Evolutionary conservation across 1,140 invertebrate species (phyloP).

Genomic region (Stegodyphus mimosarum): DNA sequence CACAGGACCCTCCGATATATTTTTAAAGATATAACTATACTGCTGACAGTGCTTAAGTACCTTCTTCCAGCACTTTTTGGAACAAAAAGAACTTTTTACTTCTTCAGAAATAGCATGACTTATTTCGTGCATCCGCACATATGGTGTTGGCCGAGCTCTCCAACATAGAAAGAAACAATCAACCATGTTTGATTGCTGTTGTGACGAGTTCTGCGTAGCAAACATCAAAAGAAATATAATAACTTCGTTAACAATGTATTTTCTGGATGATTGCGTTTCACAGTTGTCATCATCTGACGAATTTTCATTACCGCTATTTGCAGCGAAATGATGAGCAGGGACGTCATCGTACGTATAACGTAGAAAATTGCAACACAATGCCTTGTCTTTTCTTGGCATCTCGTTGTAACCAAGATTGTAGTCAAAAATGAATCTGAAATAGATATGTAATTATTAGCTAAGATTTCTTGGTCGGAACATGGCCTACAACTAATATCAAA

Average conservation of each 20-base stretch:
- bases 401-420: no score
- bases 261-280: not conserved
- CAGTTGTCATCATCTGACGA: no score
- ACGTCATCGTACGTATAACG: no score
- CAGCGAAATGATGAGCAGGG: no score
- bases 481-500: no score
- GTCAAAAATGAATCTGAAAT: no score
- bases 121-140: conserved; percentile 1
- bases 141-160: conserved; percentile 7
- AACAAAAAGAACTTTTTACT: not conserved
- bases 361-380: no score
- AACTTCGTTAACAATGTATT: not conserved
- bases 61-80: not conserved
- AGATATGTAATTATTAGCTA: no score
- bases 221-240: not conserved
- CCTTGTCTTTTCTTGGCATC: no score
- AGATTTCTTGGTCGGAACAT: no score
- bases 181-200: not conserved
- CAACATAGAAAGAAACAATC: not conserved
- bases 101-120: not conserved
- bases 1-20: not conserved
- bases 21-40: not conserved
- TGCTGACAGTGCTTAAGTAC: not conserved
- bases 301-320: no score
- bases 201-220: not conserved